Conservation (phyloP, 2,113 vertebrate species). For the Apodemus speciosus region DNA sequence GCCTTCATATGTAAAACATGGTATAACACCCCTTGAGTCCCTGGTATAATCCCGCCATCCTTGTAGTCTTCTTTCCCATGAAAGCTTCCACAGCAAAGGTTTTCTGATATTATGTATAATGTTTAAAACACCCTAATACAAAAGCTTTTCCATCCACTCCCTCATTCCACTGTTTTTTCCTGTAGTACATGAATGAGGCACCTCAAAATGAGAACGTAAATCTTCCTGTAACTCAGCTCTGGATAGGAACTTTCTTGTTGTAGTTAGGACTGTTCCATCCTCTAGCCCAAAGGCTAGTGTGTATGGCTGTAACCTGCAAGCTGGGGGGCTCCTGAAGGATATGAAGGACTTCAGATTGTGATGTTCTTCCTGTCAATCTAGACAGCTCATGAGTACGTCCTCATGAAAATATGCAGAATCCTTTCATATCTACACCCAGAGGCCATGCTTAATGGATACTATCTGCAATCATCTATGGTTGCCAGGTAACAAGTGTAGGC, state of each 20-base stretch:
- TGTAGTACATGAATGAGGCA: neutral
- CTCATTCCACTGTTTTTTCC: neutral
- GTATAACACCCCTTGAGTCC: neutral
- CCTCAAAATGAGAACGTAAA: neutral
- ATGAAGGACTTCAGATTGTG: neutral
- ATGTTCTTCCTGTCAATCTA: neutral
- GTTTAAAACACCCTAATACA: neutral
- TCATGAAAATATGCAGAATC: neutral
- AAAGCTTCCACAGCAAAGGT: neutral
- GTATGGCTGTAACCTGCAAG: neutral
- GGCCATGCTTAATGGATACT: neutral
- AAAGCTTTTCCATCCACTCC: neutral
- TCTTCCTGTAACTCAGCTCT: neutral
- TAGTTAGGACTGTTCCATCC: constrained; percentile 38
- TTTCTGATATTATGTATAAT: neutral
- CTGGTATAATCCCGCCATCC: neutral
- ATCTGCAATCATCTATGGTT: neutral
- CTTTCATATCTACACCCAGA: rapidly evolving
- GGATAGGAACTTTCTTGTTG: neutral
- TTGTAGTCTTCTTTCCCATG: neutral
- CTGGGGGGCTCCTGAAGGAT: constrained; percentile 1
- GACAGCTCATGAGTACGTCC: neutral
- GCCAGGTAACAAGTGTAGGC: neutral
- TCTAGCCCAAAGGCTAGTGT: neutral
- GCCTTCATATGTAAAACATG: neutral